phyloP scores from a whole-genome alignment of 2,113 vertebrate species.

The Trinectes maculatus region DNA sequence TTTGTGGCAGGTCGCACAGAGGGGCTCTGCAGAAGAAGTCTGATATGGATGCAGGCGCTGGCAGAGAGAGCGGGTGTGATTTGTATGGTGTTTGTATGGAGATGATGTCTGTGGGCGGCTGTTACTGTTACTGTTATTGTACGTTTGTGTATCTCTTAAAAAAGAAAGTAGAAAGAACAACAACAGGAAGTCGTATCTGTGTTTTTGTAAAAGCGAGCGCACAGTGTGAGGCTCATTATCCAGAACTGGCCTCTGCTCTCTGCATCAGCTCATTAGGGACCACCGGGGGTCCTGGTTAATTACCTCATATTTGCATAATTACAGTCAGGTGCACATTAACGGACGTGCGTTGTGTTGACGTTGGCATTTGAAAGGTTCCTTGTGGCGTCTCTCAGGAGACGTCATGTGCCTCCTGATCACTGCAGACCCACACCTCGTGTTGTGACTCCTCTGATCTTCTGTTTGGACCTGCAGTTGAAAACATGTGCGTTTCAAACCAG shows the following conservation, averaged over 20 bases:
- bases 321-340: conserved; percentile 50
- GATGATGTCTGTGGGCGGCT: too few species aligned
- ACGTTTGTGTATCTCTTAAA: conserved; percentile 29
- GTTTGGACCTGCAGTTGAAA: too few species aligned
- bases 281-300: conserved; percentile 51
- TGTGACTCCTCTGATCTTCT: too few species aligned
- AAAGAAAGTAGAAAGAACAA: background rate
- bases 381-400: conserved; percentile 15
- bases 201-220: background rate
- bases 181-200: too few species aligned
- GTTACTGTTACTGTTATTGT: too few species aligned
- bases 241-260: conserved; percentile 29
- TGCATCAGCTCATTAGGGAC: conserved; percentile 52
- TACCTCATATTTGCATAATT: conserved; percentile 58
- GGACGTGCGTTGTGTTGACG: conserved; percentile 40
- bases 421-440: too few species aligned
- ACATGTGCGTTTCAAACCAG: too few species aligned
- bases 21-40: background rate
- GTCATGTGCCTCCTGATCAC: background rate
- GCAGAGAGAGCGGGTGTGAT: too few species aligned
- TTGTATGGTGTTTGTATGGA: too few species aligned
- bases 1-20: conserved; percentile 73
- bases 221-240: conserved; percentile 51
- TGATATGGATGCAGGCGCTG: too few species aligned
- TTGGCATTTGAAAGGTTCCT: conserved; percentile 42